A percentile compares a stretch with the other conserved stretches of the same genome.
Conservation (phyloP, 2,113 vertebrate genomes). For the Phyllostomus hastatus region DNA sequence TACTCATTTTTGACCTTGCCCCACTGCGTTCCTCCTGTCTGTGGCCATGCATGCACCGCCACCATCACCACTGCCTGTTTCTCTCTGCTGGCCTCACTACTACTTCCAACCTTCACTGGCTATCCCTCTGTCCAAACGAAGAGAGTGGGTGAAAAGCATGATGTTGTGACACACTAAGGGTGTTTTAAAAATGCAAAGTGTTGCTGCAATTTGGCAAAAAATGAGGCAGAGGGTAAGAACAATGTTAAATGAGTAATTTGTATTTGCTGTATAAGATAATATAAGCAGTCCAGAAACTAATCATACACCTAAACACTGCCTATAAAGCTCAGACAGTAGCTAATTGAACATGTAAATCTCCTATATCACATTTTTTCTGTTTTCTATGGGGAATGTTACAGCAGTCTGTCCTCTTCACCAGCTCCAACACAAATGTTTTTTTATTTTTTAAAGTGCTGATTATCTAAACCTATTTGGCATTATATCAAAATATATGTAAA, state of each 20-base stretch:
- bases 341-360: constrained; percentile 28
- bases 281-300: not conserved
- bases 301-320: not conserved
- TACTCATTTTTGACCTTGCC: not conserved
- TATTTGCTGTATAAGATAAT: not conserved
- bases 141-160: not conserved
- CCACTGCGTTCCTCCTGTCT: not conserved
- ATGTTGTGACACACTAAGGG: not conserved
- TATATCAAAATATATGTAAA: not conserved
- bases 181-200: constrained; percentile 5
- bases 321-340: not conserved
- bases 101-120: not conserved
- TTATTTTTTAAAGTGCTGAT: not conserved
- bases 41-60: fast-evolving
- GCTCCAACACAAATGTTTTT: not conserved
- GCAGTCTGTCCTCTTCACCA: not conserved
- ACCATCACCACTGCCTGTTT: fast-evolving
- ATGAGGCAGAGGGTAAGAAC: not conserved
- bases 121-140: not conserved
- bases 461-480: not conserved
- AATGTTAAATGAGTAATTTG: not conserved
- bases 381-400: constrained; percentile 16
- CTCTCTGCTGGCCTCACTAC: not conserved
- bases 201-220: not conserved
- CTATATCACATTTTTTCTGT: not conserved